Evolutionary conservation across 2,797 vertebrate species (phyloP).

Genomic region (Mormyrus proboscirostris): DNA sequence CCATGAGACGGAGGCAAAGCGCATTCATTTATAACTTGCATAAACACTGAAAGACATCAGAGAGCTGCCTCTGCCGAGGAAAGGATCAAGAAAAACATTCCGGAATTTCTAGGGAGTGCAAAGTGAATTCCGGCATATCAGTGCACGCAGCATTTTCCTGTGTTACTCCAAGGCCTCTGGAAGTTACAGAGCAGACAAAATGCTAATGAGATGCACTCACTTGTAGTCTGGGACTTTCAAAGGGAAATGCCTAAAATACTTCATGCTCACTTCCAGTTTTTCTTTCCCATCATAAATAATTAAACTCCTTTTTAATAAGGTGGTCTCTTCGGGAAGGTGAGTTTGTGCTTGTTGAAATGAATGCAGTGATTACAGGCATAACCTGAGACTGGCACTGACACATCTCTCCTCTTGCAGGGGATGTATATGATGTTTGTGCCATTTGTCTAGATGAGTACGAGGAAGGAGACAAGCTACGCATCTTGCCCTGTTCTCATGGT

Average conservation of each 20-base stretch:
- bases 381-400: not conserved
- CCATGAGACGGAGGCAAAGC: conserved; percentile 47
- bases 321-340: not conserved
- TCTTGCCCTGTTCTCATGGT: conserved; percentile 98
- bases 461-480: conserved; percentile 90
- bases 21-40: conserved; percentile 59
- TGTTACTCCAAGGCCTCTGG: not conserved
- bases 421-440: conserved; percentile 87
- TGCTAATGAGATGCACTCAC: not conserved
- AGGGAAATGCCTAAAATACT: not conserved
- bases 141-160: not conserved
- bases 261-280: not conserved
- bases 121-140: not conserved
- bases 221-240: not conserved
- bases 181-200: not conserved
- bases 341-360: not conserved
- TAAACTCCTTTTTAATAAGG: not conserved
- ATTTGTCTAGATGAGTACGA: conserved; percentile 95
- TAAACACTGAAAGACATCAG: conserved; percentile 53
- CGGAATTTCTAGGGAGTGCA: conserved; percentile 53
- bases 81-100: conserved; percentile 41
- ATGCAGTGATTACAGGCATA: not conserved
- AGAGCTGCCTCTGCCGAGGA: conserved; percentile 27
- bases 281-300: not conserved
- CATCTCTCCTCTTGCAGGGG: conserved; percentile 57